Base-by-base conservation (phyloP, 1,140 invertebrate species). In the Aphidius ervi region DNA sequence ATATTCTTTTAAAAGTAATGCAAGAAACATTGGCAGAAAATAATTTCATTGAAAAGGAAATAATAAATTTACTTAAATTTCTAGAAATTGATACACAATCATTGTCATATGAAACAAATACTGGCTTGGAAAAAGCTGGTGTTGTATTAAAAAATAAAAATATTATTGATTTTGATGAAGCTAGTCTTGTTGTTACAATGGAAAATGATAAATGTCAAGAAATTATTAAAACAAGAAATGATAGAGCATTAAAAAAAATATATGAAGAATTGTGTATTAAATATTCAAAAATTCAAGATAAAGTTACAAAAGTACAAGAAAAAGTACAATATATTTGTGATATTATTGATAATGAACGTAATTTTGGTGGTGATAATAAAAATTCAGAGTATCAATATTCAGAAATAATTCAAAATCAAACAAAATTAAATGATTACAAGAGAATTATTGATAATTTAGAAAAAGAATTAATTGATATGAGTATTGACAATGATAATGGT, bases 1-100 rank as follows among this genome's bases (percentile, higher is more conserved):
- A 69, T 49, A 4, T 62, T 4, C 49, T 78, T 3, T 45, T 58
- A n/a, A 64, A 66, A 52, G 70, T 63, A 48, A 68, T 74, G 3
- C 63, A 66, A 43, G 72, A 76, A 59, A 72, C 67, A 8, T 67
- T 50, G 40, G 67, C 74, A 16, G 71, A 77, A 54, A 73, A 73
- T 59, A 49, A 56, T 16, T 54, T 62, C 45, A 62, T 71, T 42
- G 64, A 58, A 37, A 68, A 68, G 47, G 72, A 78, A 49, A 69
- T 70, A 4, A 20, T 40, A 9, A 47, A 60, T 16, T 64, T 75
- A 46, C 60, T 74, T 9, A 46, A 61, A 52, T 49, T 67, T 53
- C 6, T 65, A 6, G 63, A 74, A 52, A 49, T 74, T 52, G 63
- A 74, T 53, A 5, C 64, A 40, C 62, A 74, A 62, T 59, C 60